Percentiles rank a stretch among this genome's conserved stretches.
Conservation (phyloP, 53 echinoderm and acorn worm species). For the Astropecten irregularis region DNA sequence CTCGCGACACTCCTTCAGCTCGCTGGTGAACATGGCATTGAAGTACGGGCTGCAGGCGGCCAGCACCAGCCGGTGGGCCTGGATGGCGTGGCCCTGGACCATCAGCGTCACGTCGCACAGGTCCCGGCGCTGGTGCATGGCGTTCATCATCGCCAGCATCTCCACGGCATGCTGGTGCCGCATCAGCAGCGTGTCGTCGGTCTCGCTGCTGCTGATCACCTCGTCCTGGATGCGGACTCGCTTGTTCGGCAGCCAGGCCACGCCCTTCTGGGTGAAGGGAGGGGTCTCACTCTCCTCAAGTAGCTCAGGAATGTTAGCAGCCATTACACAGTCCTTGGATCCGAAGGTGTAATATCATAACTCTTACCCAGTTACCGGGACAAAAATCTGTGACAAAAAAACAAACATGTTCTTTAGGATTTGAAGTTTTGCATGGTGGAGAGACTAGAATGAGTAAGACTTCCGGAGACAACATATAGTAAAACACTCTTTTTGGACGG, state of each 20-base stretch:
- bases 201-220: conserved; percentile 83
- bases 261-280: not conserved
- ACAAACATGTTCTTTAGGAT: not conserved
- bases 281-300: conserved; percentile 59
- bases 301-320: conserved; percentile 7
- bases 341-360: not conserved
- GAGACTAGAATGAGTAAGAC: too few species aligned
- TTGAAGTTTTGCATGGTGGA: too few species aligned
- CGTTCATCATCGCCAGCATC: conserved; percentile 75
- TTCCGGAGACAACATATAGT: too few species aligned
- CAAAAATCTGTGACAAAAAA: not conserved
- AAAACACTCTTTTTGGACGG: too few species aligned
- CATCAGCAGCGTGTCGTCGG: conserved; percentile 69
- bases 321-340: not conserved
- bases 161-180: conserved; percentile 83
- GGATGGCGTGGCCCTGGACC: conserved; percentile 74
- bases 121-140: conserved; percentile 54
- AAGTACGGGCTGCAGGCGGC: conserved; percentile 96
- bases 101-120: conserved; percentile 89
- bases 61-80: conserved; percentile 85
- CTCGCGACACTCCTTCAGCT: conserved; percentile 76
- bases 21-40: conserved; percentile 97
- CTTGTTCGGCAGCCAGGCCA: conserved; percentile 1
- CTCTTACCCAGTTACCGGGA: too few species aligned
- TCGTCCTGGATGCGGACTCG: conserved; percentile 76